A percentile compares a stretch with the other conserved stretches of the same genome.
These are phyloP conservation scores for Phylloscopus collybita DNA, from an alignment of 2,797 vertebrate genomes.

Conservation along the genomic window DNA sequence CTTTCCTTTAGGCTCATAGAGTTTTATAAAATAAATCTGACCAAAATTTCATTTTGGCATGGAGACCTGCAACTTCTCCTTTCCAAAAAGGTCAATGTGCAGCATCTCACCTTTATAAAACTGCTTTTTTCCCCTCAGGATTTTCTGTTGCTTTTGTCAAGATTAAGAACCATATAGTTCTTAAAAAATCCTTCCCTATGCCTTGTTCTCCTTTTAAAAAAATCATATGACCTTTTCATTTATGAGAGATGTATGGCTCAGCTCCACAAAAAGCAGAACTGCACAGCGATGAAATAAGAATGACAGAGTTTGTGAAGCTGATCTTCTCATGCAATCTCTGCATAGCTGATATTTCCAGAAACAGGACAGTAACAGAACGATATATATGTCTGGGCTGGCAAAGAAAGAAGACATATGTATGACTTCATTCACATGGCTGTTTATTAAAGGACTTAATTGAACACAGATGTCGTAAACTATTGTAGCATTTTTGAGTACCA, in stretches of 20 bases:
- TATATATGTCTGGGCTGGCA: background rate
- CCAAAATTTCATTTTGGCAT: background rate
- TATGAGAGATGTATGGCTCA: background rate
- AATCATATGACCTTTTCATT: background rate
- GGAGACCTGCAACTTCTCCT: background rate
- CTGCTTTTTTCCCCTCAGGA: background rate
- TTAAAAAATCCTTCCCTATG: background rate
- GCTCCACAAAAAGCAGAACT: background rate
- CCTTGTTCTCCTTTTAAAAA: background rate
- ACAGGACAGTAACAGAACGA: background rate
- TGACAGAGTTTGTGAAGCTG: background rate
- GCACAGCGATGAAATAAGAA: background rate
- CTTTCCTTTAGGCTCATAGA: background rate
- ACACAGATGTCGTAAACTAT: background rate
- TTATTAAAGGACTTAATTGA: background rate
- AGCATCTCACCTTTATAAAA: slow-evolving; percentile 13
- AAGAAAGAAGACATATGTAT: background rate
- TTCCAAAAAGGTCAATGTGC: background rate
- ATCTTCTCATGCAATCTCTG: background rate
- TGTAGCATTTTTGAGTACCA: background rate
- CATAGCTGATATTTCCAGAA: background rate
- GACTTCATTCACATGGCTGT: background rate
- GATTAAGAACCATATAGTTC: background rate
- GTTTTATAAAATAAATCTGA: background rate
- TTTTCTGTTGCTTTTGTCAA: background rate